Conservation (phyloP, 2,797 vertebrate genomes). For the Aldrovandia affinis region DNA sequence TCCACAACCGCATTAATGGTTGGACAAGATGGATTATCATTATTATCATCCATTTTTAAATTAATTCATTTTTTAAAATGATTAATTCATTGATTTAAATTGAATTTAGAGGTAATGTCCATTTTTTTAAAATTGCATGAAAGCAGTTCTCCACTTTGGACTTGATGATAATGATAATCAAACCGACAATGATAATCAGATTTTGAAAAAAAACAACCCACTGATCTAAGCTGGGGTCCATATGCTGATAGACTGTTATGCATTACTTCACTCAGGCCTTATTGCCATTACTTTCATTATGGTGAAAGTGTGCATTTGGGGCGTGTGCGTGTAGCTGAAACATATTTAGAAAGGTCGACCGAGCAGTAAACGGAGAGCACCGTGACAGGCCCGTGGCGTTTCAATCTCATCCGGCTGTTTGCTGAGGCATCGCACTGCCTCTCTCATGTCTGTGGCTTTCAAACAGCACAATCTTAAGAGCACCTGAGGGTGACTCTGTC, state of each 20-base stretch:
- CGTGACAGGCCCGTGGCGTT: neutral
- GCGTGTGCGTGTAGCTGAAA: neutral
- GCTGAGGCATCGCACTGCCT: neutral
- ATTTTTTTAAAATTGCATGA: neutral
- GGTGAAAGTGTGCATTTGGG: neutral
- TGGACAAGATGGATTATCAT: too few species aligned
- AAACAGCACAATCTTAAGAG: neutral
- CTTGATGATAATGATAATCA: too few species aligned
- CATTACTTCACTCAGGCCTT: neutral
- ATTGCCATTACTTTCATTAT: slow-evolving; percentile 3
- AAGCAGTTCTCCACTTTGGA: neutral
- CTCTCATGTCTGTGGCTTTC: neutral
- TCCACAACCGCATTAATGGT: too few species aligned
- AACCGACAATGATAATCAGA: neutral
- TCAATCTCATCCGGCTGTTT: neutral
- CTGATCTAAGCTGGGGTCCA: neutral
- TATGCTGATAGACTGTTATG: neutral
- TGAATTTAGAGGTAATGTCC: neutral
- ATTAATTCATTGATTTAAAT: too few species aligned
- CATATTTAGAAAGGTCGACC: neutral
- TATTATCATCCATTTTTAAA: too few species aligned
- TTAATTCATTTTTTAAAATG: too few species aligned
- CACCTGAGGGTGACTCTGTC: neutral
- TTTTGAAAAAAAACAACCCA: neutral
- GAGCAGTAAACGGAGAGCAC: neutral